Percentiles rank a stretch among this genome's conserved stretches.
These are phyloP conservation scores for Zaprionus davidi DNA, from an alignment of 1,140 invertebrate genomes.

Conservation along the genomic window DNA sequence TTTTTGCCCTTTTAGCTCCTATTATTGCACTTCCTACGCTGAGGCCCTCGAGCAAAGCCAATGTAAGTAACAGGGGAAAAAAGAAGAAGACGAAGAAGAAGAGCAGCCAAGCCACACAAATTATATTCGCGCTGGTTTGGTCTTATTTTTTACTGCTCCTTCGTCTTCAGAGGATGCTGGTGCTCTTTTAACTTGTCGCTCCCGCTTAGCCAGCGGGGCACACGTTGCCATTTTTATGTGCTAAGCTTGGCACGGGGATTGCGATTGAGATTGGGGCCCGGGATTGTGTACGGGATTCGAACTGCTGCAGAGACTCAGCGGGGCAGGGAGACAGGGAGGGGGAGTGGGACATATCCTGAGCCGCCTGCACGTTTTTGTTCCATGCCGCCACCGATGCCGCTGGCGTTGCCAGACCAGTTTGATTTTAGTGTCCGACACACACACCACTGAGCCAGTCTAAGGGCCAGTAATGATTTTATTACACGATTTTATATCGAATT, in stretches of 20 bases:
- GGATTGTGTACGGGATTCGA: constrained; percentile 8
- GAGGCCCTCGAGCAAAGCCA: constrained; percentile 18
- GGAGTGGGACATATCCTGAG: constrained; percentile 40
- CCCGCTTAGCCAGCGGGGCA: constrained; percentile 64
- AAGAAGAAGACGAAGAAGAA: constrained; percentile 6
- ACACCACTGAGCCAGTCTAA: constrained; percentile 16
- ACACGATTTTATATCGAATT: constrained; percentile 81
- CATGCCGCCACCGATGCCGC: constrained; percentile 25
- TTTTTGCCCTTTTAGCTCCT: constrained; percentile 47
- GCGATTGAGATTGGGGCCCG: constrained; percentile 12
- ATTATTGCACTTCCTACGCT: constrained; percentile 46
- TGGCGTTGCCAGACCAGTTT: constrained; percentile 62
- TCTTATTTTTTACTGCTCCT: constrained; percentile 48
- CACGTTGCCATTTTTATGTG: constrained; percentile 75
- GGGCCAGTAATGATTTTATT: constrained; percentile 78
- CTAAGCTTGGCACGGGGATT: constrained; percentile 35
- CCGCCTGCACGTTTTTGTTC: constrained; percentile 55
- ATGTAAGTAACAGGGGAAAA: constrained; percentile 19
- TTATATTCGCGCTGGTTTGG: constrained; percentile 73
- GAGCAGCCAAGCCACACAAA: constrained; percentile 58
- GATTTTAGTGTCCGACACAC: constrained; percentile 60
- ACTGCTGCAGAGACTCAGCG: constrained; percentile 19
- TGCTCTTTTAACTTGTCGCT: constrained; percentile 64
- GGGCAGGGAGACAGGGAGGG: constrained; percentile 2
- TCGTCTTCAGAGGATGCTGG: constrained; percentile 24